These are phyloP conservation scores for Synergus umbraculus DNA, from an alignment of 2,888 invertebrate species.

Conservation along the genomic window DNA sequence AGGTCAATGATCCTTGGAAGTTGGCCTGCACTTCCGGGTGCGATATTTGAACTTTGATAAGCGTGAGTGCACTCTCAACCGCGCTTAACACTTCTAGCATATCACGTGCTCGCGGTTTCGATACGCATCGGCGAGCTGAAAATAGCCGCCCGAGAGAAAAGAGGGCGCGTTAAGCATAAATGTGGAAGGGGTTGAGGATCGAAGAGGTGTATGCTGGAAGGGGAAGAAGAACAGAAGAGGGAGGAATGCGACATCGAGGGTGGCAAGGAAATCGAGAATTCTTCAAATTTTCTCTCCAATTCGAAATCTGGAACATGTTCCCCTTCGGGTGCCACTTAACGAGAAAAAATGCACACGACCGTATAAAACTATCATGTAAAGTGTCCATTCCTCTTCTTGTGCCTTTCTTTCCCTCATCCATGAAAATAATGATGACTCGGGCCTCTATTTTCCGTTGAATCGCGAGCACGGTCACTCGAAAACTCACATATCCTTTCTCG, in stretches of 20 bases:
- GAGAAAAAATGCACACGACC: conserved; percentile 3
- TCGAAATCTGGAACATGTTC: conserved; percentile 49
- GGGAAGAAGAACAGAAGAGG: background rate
- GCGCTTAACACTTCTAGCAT: conserved; percentile 51
- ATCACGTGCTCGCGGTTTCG: conserved; percentile 49
- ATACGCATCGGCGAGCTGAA: conserved; percentile 42
- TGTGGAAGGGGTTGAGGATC: conserved; percentile 1
- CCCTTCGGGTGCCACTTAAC: background rate
- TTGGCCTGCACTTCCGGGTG: conserved; percentile 22
- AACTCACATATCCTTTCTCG: conserved; percentile 54
- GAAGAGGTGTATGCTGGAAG: conserved; percentile 17
- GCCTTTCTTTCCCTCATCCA: background rate
- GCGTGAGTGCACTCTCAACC: conserved; percentile 38
- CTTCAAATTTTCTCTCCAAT: conserved; percentile 53
- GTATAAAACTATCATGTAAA: background rate
- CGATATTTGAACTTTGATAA: conserved; percentile 41
- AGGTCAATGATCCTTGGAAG: conserved; percentile 32
- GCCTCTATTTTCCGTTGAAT: background rate
- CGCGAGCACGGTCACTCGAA: conserved; percentile 53
- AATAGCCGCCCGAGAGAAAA: conserved; percentile 41
- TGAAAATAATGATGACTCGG: background rate
- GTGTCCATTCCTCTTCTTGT: conserved; percentile 1
- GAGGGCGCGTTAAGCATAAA: conserved; percentile 26
- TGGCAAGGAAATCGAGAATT: conserved; percentile 52
- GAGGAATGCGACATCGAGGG: conserved; percentile 34